Base-by-base conservation (phyloP, 2,888 invertebrate genomes). In the Chorisops tibialis region DNA sequence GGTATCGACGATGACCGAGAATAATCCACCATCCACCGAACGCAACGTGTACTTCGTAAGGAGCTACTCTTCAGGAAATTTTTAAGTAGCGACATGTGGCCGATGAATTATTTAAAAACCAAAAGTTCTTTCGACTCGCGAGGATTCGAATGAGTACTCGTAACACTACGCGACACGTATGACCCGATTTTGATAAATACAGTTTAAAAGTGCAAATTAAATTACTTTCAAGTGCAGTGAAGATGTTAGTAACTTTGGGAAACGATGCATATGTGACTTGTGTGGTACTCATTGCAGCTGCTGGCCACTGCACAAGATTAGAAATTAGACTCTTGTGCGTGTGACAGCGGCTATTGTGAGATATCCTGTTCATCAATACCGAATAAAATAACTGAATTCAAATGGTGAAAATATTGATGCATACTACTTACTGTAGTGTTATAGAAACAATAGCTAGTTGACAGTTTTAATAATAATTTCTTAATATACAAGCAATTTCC, bases 271-370 rank as follows among this genome's bases (percentile, higher is more conserved):
- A 9, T 37, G 11, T 9, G 7, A 37, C 11, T 9, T 41, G 6
- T 30, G 51, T 69, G 73, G 75, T 73, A 69, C 85, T 86, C 88
- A 91, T 88, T 90, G 87, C 89, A 93, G 93, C 93, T 93, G 93
- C 93, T 93, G 93, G 91, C 91, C 93, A 93, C 93, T 92, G 93
- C 91, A 89, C 93, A 93, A 92, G 93, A 93, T 90, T 92, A 91
- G 86, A 82, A 61, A 80, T 77, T 82, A 87, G 89, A 92, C 92
- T 93, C 93, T 93, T 93, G 93, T 93, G 93, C 93, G 93, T 93
- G 93, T 93, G 93, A 93, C 93, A 93, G 93, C 93, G 93, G 93
- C 93, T 93, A 93, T 93, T 89, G 89, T 92, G 88, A 89, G 86
- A 73, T 68, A 70, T 74, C 74, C 48, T 19, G 54, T 41, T 24